Evolutionary conservation across 1,140 invertebrate species (phyloP).

Genomic region (Anthonomus grandis): DNA sequence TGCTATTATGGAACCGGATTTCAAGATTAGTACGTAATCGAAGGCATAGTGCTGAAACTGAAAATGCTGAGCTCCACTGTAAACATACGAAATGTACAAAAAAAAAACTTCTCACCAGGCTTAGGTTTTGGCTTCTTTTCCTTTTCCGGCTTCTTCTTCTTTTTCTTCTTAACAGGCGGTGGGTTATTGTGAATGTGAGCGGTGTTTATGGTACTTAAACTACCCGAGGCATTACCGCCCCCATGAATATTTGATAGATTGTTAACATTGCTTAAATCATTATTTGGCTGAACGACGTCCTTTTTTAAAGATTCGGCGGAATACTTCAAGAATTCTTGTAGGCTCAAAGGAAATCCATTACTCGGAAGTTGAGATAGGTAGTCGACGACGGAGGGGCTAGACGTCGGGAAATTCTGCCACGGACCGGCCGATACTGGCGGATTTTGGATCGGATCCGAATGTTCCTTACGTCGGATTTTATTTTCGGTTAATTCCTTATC

Average conservation of each 20-base stretch:
- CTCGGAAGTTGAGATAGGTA: conserved; percentile 73
- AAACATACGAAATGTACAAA: no score
- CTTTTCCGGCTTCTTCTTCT: conserved; percentile 76
- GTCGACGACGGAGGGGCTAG: conserved; percentile 74
- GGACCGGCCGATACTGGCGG: conserved; percentile 34
- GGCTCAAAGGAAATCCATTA: conserved; percentile 69
- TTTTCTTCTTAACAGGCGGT: conserved; percentile 69
- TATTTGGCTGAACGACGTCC: conserved; percentile 46
- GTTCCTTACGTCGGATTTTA: conserved; percentile 8
- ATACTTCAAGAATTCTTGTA: conserved; percentile 82
- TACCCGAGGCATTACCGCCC: conserved; percentile 15
- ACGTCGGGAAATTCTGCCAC: conserved; percentile 73
- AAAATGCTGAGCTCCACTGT: no score
- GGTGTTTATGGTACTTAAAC: conserved; percentile 29
- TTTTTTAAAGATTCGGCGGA: conserved; percentile 75
- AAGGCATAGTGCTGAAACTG: no score
- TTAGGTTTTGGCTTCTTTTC: conserved; percentile 77
- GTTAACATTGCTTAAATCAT: conserved; percentile 24
- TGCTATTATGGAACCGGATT: no score
- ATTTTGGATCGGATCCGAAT: background rate
- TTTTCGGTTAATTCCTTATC: background rate
- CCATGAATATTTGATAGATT: conserved; percentile 20
- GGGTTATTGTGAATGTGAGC: conserved; percentile 34
- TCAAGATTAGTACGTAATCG: no score
- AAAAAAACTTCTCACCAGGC: conserved; percentile 51